A percentile compares a stretch with the other conserved stretches of the same genome.
phyloP scores from a whole-genome alignment of 2,113 vertebrate species.

The Chionomys nivalis region DNA sequence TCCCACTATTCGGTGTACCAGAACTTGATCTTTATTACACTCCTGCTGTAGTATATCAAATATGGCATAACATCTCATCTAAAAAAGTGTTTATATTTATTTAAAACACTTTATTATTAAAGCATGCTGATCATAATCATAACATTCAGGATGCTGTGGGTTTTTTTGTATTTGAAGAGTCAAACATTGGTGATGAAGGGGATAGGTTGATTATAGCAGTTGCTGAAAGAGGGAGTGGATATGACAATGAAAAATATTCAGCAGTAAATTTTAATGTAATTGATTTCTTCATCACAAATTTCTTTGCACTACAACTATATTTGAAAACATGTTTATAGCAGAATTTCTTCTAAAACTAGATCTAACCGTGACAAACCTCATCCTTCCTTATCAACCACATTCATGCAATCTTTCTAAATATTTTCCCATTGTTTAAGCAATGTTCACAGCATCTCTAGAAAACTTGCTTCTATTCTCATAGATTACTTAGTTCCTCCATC shows the following conservation, averaged over 20 bases:
- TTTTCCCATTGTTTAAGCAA: background rate
- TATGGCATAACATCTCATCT: fast-evolving
- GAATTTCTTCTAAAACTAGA: background rate
- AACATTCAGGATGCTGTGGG: background rate
- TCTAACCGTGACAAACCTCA: fast-evolving
- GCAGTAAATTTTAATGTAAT: background rate
- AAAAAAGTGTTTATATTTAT: background rate
- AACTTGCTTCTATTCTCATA: background rate
- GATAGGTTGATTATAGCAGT: fast-evolving
- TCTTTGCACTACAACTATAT: fast-evolving
- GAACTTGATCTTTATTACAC: background rate
- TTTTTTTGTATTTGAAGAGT: background rate
- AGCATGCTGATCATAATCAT: background rate
- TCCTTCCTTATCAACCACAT: background rate
- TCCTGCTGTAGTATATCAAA: too few species aligned
- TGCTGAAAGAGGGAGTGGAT: background rate
- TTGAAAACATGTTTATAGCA: background rate
- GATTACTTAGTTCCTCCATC: background rate
- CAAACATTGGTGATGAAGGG: too few species aligned
- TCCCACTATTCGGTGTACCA: fast-evolving
- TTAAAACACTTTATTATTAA: background rate
- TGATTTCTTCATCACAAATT: background rate
- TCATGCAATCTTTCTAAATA: background rate
- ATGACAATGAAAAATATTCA: too few species aligned
- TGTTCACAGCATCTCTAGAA: background rate